Evolutionary conservation across 2,797 vertebrate genomes (phyloP).

Genomic region (Scolopax bukidnonensis): DNA sequence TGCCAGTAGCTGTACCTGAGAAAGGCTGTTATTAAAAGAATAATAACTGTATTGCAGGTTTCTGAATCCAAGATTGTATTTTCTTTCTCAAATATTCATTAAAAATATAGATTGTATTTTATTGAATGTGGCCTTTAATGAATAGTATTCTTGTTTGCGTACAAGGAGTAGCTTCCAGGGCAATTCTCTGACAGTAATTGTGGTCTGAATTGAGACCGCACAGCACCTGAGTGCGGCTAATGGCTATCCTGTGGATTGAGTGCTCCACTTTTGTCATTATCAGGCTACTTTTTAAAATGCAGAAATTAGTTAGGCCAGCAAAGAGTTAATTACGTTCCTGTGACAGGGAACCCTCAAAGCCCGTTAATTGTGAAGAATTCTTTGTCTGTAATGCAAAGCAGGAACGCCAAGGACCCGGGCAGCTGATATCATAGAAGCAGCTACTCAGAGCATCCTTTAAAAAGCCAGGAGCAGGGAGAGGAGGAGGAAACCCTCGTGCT

Average conservation of each 20-base stretch:
- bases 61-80: slow-evolving; percentile 62
- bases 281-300: slow-evolving; percentile 78
- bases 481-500: slow-evolving; percentile 2
- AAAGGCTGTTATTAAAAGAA: slow-evolving; percentile 69
- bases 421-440: slow-evolving; percentile 68
- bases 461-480: background rate
- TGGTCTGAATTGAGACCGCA: slow-evolving; percentile 80
- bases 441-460: background rate
- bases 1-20: slow-evolving; percentile 54
- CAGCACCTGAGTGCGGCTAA: slow-evolving; percentile 79
- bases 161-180: slow-evolving; percentile 75
- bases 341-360: slow-evolving; percentile 77
- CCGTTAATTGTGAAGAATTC: slow-evolving; percentile 73
- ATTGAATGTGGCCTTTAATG: slow-evolving; percentile 79
- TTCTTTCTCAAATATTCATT: slow-evolving; percentile 80
- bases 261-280: slow-evolving; percentile 77
- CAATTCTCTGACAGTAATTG: slow-evolving; percentile 85
- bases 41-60: slow-evolving; percentile 65
- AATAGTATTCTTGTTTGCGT: slow-evolving; percentile 76
- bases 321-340: slow-evolving; percentile 79
- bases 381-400: slow-evolving; percentile 78
- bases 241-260: slow-evolving; percentile 79
- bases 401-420: slow-evolving; percentile 58
- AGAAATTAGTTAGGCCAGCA: slow-evolving; percentile 76
- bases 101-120: slow-evolving; percentile 71